Evolutionary conservation across 2,113 vertebrate genomes (phyloP).

Genomic region (Nannospalax galili): DNA sequence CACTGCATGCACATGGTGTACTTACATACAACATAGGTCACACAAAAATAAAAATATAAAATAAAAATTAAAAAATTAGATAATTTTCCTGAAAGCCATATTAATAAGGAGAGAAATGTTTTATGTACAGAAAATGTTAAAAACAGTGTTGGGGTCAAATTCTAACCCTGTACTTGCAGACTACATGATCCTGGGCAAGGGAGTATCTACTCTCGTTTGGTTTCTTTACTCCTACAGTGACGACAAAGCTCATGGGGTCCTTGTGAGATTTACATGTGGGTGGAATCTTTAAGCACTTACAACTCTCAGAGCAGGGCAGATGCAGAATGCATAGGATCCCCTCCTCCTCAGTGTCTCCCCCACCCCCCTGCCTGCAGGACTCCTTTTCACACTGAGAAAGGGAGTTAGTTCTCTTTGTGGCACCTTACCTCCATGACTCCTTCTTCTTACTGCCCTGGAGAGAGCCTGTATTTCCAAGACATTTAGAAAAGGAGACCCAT

Average conservation of each 20-base stretch:
- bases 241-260: neutral
- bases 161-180: neutral
- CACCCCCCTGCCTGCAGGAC: neutral
- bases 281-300: neutral
- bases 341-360: neutral
- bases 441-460: neutral
- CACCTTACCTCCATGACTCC: neutral
- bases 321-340: no score
- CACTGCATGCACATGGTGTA: no score
- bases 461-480: neutral
- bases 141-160: neutral
- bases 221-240: neutral
- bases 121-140: neutral
- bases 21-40: neutral
- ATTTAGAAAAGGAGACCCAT: neutral
- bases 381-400: neutral
- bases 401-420: neutral
- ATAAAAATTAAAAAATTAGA: neutral
- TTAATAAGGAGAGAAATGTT: neutral
- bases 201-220: neutral
- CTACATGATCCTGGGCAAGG: neutral
- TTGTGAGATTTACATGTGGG: neutral
- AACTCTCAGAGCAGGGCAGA: no score
- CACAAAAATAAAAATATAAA: no score
- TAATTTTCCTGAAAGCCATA: no score